Conservation (phyloP, 2,888 invertebrate species). For the Cenopis cana region DNA sequence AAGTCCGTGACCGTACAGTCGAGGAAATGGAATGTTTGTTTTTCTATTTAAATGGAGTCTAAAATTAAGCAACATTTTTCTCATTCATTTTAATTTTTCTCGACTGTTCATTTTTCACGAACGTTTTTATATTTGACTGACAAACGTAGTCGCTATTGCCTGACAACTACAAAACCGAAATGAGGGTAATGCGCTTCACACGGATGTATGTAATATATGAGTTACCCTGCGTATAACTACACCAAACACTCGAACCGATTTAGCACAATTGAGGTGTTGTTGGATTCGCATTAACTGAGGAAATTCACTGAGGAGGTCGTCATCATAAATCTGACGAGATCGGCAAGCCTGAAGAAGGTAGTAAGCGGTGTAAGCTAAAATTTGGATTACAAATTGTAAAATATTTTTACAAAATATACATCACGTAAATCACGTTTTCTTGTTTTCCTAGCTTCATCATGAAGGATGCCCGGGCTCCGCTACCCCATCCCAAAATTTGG, state of each 20-base stretch:
- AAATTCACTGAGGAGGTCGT: neutral
- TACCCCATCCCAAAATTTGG: no score
- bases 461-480: no score
- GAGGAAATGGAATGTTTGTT: neutral
- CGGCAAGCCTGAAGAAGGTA: no score
- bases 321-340: neutral
- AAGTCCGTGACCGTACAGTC: no score
- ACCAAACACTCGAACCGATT: constrained; percentile 1
- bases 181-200: constrained; percentile 5
- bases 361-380: no score
- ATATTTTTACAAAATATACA: no score
- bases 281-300: constrained; percentile 11
- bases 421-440: neutral
- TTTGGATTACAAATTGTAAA: no score
- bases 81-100: no score
- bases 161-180: neutral
- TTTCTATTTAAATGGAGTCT: neutral
- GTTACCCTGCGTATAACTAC: neutral
- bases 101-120: no score
- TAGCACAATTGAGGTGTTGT: constrained; percentile 9
- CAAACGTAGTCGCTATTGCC: neutral
- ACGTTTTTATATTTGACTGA: neutral
- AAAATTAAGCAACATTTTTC: no score
- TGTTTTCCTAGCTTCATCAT: neutral
- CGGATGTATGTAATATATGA: neutral